These are phyloP conservation scores for Neoascia interrupta DNA, from an alignment of 2,888 invertebrate species.

Conservation along the genomic window DNA sequence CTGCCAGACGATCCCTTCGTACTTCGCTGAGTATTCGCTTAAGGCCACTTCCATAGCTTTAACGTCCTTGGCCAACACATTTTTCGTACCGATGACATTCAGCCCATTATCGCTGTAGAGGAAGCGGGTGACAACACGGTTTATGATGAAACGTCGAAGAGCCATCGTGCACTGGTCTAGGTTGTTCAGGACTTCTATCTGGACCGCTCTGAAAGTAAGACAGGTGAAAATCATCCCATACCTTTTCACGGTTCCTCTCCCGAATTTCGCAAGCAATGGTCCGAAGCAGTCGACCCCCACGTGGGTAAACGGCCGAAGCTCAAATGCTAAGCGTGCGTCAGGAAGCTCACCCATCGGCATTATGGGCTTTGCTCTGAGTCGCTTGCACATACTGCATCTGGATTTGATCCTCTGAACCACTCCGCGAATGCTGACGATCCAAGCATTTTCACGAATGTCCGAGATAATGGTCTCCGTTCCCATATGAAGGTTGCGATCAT, in stretches of 20 bases:
- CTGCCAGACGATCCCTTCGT: neutral
- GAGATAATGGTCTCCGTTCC: neutral
- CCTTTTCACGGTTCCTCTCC: neutral
- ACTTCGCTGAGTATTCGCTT: neutral
- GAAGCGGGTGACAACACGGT: neutral
- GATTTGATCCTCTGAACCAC: neutral
- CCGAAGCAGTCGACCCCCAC: neutral
- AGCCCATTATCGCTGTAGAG: constrained; percentile 11
- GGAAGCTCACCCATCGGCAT: constrained; percentile 15
- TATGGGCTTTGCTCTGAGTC: neutral
- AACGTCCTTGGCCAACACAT: neutral
- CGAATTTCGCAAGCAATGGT: neutral
- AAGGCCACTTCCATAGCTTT: neutral
- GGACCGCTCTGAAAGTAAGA: neutral
- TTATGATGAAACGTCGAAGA: neutral
- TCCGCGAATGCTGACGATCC: neutral
- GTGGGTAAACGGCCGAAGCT: neutral
- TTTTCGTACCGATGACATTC: neutral
- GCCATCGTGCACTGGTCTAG: no score
- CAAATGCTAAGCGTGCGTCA: constrained; percentile 1
- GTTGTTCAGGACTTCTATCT: no score
- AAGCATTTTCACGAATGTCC: neutral
- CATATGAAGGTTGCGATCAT: neutral
- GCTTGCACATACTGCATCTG: constrained; percentile 3
- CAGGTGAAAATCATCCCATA: neutral